Conservation (phyloP, 2,113 vertebrate genomes). For the Pelecanoides urinatrix region DNA sequence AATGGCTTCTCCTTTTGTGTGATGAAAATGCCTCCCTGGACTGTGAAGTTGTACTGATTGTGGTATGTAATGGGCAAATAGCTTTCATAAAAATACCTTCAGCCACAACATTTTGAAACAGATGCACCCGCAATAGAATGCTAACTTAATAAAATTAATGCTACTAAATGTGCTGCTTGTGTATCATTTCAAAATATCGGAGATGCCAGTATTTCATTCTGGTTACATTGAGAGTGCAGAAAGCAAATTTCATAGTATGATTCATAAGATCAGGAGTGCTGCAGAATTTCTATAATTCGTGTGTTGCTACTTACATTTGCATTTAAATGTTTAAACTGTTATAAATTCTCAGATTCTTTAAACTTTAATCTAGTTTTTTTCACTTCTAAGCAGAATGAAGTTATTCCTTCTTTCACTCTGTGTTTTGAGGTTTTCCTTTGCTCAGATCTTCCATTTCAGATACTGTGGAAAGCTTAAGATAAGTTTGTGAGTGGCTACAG, state of each 20-base stretch:
- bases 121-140: neutral
- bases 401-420: neutral
- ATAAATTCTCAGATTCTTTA: conserved; percentile 12
- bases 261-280: neutral
- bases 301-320: neutral
- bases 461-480: conserved; percentile 3
- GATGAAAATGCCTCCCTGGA: neutral
- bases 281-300: neutral
- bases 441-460: conserved; percentile 16
- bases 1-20: neutral
- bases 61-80: conserved; percentile 9
- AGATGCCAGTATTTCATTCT: neutral
- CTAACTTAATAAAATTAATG: conserved; percentile 20
- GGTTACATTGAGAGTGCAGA: neutral
- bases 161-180: conserved; percentile 7
- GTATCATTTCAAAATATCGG: neutral
- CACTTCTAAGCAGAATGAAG: neutral
- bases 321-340: conserved; percentile 45
- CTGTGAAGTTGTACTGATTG: neutral
- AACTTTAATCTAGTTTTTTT: neutral
- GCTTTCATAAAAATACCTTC: neutral
- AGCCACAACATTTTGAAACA: conserved; percentile 22
- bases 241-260: neutral
- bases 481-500: neutral
- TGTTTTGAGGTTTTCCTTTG: conserved; percentile 29